Base-by-base conservation (phyloP, 2,113 vertebrate genomes). In the rat (Rattus norvegicus) region DNA sequence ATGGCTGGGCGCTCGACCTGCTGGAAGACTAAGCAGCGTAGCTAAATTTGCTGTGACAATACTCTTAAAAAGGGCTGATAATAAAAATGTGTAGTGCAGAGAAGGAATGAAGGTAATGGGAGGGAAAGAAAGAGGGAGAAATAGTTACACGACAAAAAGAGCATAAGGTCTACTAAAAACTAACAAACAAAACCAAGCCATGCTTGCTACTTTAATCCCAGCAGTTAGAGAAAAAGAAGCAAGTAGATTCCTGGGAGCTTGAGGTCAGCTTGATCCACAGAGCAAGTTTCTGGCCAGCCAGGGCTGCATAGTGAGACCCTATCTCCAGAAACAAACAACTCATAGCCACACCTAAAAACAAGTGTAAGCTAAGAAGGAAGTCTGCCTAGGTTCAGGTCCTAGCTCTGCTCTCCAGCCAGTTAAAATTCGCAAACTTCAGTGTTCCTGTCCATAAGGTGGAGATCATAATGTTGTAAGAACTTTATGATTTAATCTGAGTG, bases 351-450 rank as follows among this genome's bases (percentile, higher is more conserved):
- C 19, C 33, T 36, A 80, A 81, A 59, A 93, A 76, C 88, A 63
- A 69, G 52, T 92, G 26, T 43, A 90, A 92, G 11, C 76, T 84
- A 70, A 63, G 19, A 80, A 92, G 33, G 54, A 94, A 93, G 90
- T 94, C 65, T 79, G 75, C 90, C 54, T 70, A 88, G 36, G 47
- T 95, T 95, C 20, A 92, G 63, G 76, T 93, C 47, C 67, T 91
- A 94, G 22, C 65, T 92, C 49, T 94, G 87, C 52, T 30, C 77
- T 9, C 49, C 80, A 92, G 17, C 10, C 89, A 67, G 61, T 43
- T 91, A 33, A 86, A 83, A 97, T 96, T 49, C 47, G 52, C 83
- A 96, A 43, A 56, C 80, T 61, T 90, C 30, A 76, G 39, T 73
- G 93, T 79, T 92, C 84, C 95, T 63, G 88, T 76, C 36, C 49